Evolutionary conservation across 2,888 invertebrate species (phyloP).

Genomic region (Eristalinus aeneus): DNA sequence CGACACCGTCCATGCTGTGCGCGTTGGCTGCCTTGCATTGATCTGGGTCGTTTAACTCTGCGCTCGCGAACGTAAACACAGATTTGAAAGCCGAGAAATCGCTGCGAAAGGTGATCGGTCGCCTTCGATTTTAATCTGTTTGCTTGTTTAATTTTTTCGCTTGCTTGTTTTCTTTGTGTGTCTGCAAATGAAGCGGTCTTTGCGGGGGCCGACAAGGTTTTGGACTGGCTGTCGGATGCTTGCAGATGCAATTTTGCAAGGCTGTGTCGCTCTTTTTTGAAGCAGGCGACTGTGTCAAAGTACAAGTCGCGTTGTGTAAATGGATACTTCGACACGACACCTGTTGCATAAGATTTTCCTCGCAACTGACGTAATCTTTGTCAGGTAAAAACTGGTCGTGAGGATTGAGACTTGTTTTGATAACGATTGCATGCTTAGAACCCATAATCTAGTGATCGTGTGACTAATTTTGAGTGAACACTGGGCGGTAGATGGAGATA

Average conservation of each 20-base stretch:
- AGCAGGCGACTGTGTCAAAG: neutral
- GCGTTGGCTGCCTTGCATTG: slow-evolving; percentile 20
- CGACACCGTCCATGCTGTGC: slow-evolving; percentile 35
- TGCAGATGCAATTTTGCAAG: no score
- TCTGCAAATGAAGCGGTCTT: neutral
- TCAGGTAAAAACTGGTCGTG: neutral
- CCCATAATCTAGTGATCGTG: neutral
- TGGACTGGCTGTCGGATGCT: no score
- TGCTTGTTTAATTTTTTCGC: neutral
- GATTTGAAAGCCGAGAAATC: neutral
- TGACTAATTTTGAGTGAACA: neutral
- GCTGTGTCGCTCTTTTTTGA: neutral
- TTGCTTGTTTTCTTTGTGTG: neutral
- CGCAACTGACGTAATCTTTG: neutral
- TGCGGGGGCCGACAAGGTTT: no score
- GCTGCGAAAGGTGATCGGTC: slow-evolving; percentile 8
- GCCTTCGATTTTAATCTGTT: slow-evolving; percentile 20
- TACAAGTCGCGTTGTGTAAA: neutral
- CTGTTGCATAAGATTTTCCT: neutral
- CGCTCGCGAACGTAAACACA: neutral
- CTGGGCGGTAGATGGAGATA: neutral
- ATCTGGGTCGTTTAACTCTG: slow-evolving; percentile 42
- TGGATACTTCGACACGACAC: neutral
- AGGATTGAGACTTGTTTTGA: neutral
- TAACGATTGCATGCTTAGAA: neutral